These are phyloP conservation scores for Chlorocebus sabaeus DNA, from an alignment of 2,113 vertebrate genomes.

Conservation along the genomic window DNA sequence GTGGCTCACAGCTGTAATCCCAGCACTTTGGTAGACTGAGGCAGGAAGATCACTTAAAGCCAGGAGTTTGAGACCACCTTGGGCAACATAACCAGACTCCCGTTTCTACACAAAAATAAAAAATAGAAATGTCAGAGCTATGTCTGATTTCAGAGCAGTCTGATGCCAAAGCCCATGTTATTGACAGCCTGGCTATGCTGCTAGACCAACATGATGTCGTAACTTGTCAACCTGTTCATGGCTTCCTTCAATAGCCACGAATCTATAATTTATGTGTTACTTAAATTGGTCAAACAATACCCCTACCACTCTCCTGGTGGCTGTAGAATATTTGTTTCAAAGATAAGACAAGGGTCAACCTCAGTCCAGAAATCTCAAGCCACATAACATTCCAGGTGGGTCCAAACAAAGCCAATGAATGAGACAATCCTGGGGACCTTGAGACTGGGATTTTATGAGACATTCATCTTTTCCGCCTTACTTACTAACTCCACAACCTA, in stretches of 20 bases:
- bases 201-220: background rate
- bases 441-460: background rate
- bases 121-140: background rate
- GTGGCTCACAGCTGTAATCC: no score
- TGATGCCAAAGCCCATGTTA: background rate
- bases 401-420: background rate
- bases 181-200: background rate
- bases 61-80: no score
- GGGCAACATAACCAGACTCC: no score
- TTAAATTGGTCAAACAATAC: background rate
- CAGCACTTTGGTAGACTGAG: no score
- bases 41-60: no score
- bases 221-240: background rate
- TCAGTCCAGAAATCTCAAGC: background rate
- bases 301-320: background rate
- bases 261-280: background rate
- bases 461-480: background rate
- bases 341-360: background rate
- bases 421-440: background rate
- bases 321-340: background rate
- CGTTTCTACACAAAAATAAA: no score
- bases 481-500: background rate
- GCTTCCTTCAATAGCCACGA: background rate
- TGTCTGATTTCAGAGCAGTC: background rate
- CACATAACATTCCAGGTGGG: background rate